Evolutionary conservation across 64 coral and sea anemone species (phyloP).

Genomic region (Dendronephthya gigantea): DNA sequence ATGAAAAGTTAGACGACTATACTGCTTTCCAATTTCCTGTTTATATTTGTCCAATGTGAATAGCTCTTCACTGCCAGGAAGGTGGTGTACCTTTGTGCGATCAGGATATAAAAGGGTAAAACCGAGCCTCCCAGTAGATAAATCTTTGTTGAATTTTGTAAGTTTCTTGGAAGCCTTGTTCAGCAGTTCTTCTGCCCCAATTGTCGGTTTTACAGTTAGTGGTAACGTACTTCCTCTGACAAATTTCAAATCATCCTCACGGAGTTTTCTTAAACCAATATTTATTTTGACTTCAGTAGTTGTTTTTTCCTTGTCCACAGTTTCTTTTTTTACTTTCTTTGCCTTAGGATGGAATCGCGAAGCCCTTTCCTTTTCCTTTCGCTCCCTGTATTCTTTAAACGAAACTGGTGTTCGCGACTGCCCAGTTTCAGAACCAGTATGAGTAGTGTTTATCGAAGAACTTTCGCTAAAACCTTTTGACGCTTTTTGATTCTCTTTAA

Average conservation of each 20-base stretch:
- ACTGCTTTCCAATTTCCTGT: conserved; percentile 24
- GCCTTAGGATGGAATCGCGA: background rate
- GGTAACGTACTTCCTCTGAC: conserved; percentile 15
- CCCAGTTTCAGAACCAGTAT: background rate
- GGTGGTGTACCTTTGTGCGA: conserved; percentile 6
- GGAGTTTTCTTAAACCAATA: conserved; percentile 12
- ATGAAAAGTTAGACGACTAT: conserved; percentile 10
- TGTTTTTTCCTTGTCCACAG: background rate
- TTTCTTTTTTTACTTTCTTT: background rate
- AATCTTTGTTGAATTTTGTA: conserved; percentile 26
- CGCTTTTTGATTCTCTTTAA: background rate
- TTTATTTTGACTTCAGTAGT: conserved; percentile 8
- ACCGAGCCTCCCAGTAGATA: background rate
- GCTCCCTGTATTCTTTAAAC: background rate
- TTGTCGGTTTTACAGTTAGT: conserved; percentile 4
- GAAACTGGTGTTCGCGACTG: background rate
- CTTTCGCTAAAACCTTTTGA: background rate
- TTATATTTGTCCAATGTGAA: conserved; percentile 17
- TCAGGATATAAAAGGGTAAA: conserved; percentile 25
- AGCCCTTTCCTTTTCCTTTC: background rate
- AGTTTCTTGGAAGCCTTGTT: conserved; percentile 5
- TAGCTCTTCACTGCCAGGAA: background rate
- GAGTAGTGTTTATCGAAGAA: background rate
- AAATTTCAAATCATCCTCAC: conserved; percentile 23
- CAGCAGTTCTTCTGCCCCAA: conserved; percentile 19